Percentiles rank a stretch among this genome's conserved stretches.
Evolutionary conservation across 2,888 invertebrate genomes (phyloP).

Genomic region (Rotaria sp.): DNA sequence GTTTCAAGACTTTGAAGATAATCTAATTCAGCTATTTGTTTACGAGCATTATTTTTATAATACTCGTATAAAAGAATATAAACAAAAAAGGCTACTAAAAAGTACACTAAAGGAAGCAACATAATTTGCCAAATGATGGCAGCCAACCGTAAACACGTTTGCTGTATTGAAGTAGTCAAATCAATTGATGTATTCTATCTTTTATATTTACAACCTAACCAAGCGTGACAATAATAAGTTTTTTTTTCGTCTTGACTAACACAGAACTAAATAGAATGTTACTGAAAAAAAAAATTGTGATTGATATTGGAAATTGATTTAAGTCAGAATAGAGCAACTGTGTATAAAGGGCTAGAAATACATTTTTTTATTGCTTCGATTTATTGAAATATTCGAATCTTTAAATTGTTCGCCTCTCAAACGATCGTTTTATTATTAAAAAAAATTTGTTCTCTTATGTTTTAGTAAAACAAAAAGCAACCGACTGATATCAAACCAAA

Average conservation of each 20-base stretch:
- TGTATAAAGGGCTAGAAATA: too few relatives aligned
- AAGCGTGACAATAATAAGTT: neutral
- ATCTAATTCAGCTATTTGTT: neutral
- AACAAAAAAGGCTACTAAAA: neutral
- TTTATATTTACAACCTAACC: neutral
- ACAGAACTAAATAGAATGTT: too few relatives aligned
- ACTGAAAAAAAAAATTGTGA: too few relatives aligned
- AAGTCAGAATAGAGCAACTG: too few relatives aligned
- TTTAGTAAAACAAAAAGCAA: too few relatives aligned
- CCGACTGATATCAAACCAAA: too few relatives aligned
- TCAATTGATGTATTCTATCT: neutral
- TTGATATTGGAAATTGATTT: too few relatives aligned
- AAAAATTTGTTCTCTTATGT: too few relatives aligned
- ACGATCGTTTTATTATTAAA: too few relatives aligned
- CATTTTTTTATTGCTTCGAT: too few relatives aligned
- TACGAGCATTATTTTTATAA: neutral
- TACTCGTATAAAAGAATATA: neutral
- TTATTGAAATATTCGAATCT: too few relatives aligned
- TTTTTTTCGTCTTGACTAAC: neutral
- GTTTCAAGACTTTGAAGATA: neutral
- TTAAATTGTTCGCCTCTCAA: too few relatives aligned
- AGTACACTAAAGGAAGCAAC: neutral
- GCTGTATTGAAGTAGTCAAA: neutral
- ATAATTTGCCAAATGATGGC: neutral
- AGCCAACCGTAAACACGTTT: neutral